These are phyloP conservation scores for Hypomecis punctinalis DNA, from an alignment of 2,888 invertebrate species.

Conservation along the genomic window DNA sequence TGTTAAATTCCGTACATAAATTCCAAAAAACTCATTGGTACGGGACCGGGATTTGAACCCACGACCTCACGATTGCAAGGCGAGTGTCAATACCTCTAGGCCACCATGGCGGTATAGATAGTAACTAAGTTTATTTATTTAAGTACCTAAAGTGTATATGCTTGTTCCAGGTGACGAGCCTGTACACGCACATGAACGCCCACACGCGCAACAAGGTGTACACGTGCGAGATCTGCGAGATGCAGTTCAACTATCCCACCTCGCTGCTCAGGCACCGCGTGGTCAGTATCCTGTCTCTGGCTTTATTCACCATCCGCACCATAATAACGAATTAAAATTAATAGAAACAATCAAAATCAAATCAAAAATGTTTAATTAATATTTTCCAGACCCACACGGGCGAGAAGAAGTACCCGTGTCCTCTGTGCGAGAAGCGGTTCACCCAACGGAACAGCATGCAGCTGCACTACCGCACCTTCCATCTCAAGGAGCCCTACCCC, in stretches of 20 bases:
- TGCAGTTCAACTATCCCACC: constrained; percentile 56
- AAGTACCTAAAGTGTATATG: no score
- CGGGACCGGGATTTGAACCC: no score
- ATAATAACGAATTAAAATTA: no score
- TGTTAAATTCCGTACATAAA: no score
- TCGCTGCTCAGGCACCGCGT: constrained; percentile 57
- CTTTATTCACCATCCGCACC: no score
- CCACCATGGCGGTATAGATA: no score
- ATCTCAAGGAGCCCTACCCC: constrained; percentile 71
- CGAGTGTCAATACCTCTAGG: no score
- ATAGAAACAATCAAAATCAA: no score
- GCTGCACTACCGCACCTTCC: constrained; percentile 68
- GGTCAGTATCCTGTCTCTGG: constrained; percentile 49
- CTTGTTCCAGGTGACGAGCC: constrained; percentile 61
- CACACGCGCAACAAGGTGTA: constrained; percentile 58
- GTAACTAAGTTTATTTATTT: no score
- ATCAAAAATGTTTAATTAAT: no score
- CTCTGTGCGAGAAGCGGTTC: constrained; percentile 68
- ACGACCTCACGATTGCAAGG: no score
- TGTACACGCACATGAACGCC: constrained; percentile 60
- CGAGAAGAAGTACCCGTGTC: constrained; percentile 66
- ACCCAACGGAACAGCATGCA: constrained; percentile 74
- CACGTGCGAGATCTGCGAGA: constrained; percentile 57
- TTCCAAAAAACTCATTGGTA: no score
- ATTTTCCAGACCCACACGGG: constrained; percentile 67